A percentile compares a stretch with the other conserved stretches of the same genome.
Conservation (phyloP, 2,888 invertebrate species). For the Drosophila mayaguana region DNA sequence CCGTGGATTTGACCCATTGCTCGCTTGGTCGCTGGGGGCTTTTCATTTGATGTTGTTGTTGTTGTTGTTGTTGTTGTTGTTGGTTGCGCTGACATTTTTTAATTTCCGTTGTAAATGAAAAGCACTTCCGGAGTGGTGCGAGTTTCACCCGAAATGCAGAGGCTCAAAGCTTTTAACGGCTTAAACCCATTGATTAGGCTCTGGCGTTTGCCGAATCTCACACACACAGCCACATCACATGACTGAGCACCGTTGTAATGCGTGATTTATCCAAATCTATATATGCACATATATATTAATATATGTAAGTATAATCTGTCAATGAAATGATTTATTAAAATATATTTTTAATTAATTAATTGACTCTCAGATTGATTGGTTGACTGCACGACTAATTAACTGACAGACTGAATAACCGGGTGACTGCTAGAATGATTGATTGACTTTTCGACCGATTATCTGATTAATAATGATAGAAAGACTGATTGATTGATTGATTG, state of each 20-base stretch:
- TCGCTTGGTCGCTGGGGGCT: constrained; percentile 2
- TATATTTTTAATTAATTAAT: no score
- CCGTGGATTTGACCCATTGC: constrained; percentile 21
- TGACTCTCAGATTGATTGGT: no score
- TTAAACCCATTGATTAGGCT: constrained; percentile 17
- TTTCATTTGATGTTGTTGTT: constrained; percentile 23
- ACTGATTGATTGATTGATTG: neutral
- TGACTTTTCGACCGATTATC: no score
- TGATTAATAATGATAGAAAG: no score
- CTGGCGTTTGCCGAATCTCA: neutral
- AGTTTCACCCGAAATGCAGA: constrained; percentile 28
- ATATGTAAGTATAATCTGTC: neutral
- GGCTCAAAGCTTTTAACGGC: constrained; percentile 17
- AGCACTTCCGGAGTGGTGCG: constrained; percentile 58
- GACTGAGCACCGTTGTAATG: neutral
- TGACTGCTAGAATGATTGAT: no score
- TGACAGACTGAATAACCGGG: no score
- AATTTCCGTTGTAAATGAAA: constrained; percentile 79
- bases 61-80: constrained; percentile 4
- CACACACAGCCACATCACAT: neutral
- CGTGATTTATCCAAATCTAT: neutral
- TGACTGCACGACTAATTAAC: no score
- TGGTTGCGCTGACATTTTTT: constrained; percentile 69
- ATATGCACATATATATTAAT: neutral
- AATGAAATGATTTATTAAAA: neutral